Evolutionary conservation across 2,888 invertebrate genomes (phyloP), one percentile per base, ranked within the genome.

Genomic region (Drosophila anomelani): DNA sequence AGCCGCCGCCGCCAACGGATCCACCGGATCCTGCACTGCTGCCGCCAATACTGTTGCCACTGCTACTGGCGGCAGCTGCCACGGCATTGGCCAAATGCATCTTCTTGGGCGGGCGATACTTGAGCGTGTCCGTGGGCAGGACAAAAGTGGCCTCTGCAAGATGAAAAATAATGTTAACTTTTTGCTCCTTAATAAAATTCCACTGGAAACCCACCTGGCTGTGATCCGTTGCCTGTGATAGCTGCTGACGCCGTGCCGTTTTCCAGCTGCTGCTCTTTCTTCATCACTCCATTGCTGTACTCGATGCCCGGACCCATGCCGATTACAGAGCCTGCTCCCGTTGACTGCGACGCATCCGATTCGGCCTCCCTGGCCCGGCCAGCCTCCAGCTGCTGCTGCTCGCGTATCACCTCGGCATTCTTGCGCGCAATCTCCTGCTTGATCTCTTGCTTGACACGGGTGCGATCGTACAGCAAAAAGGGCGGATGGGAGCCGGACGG

Each of bases 61-160:
- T 74, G 36, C 56, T 84, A 32, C 76, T 79, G 7, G 91, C 90
- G 0, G 92, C 91, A 7, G 91, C 91, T 7, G 90, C 91, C 10
- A 91, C 91, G 12, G 90, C 91, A 67, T 90, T 90, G 8, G 92
- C 91, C 72, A 90, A 76, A 76, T 90, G 90, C 90, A 91, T 91
- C 71, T 91, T 91, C 72, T 91, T 92, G 55, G 90, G 92, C 47
- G 90, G 91, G 5, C 91, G 90, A 78, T 91, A 91, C 71, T 91
- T 91, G 5, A 89, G 81, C 17, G 87, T 91, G 54, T 91, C 91
- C 62, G 88, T 91, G 10, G 91, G 91, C 17, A 90, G 81, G 20
- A 89, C 86, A 79, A 91, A 91, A 6, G 91, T 91, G 17, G 90
- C 88, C 51, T 86, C 90, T 89, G 59, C 0, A 57, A 44, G 26